Percentiles rank a stretch among this genome's conserved stretches.
Conservation (phyloP, 2,113 vertebrate genomes). For the Tachysurus fulvidraco region DNA sequence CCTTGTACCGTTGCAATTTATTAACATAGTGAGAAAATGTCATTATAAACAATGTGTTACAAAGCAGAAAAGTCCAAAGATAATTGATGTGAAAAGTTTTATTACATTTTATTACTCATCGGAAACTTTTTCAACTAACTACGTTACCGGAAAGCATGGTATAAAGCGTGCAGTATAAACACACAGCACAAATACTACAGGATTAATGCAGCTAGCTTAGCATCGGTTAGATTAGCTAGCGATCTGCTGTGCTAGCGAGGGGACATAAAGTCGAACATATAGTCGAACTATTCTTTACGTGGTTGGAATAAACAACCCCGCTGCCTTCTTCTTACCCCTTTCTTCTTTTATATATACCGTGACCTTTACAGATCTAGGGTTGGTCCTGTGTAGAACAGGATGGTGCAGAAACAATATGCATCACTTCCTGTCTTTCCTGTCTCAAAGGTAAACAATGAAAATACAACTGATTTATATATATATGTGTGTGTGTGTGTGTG, state of each 20-base stretch:
- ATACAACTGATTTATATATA: neutral
- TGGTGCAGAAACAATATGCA: neutral
- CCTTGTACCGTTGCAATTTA: neutral
- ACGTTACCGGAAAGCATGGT: neutral
- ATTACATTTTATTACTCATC: neutral
- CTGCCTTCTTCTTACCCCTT: neutral
- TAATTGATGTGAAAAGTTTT: neutral
- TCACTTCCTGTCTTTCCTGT: constrained; percentile 29
- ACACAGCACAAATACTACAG: neutral
- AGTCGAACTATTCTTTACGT: too few relatives aligned
- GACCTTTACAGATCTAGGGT: neutral
- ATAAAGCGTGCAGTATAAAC: neutral
- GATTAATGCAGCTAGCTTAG: neutral
- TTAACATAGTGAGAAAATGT: neutral
- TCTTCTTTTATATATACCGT: neutral
- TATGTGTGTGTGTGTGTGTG: too few relatives aligned
- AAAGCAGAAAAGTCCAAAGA: neutral
- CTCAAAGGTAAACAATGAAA: neutral
- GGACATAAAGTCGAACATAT: neutral
- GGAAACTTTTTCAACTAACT: neutral
- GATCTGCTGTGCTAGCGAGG: neutral
- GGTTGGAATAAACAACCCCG: too few relatives aligned
- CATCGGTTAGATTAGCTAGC: neutral
- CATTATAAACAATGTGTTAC: neutral
- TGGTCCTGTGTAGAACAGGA: neutral